Evolutionary conservation across 92 coral and sea anemone species (phyloP), one percentile per base, ranked within the genome.

Genomic region (Hydrozoanthus gracilis): DNA sequence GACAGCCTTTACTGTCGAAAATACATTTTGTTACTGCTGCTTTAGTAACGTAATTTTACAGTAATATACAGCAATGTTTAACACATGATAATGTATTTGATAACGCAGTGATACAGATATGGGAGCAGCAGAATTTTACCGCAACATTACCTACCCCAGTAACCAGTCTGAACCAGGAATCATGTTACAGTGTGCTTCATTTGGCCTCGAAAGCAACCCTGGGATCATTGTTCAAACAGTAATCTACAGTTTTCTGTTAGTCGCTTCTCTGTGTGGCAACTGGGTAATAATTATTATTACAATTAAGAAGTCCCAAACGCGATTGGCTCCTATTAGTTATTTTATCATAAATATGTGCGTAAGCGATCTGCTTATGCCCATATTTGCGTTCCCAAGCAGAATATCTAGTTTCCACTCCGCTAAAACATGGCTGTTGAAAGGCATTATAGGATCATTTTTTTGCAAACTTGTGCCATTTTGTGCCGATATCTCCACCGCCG

Each of bases 401-500:
- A 13, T 73, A 45, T n/a, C 52, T 11, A 17, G 49, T 6, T 4
- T 73, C 16, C 49, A 73, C 49, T 73, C 78, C 8, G 78, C 35
- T 12, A 73, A 73, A 48, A 48, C 78, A 3, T 73, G 78, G 78
- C 5, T 73, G 5, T 46, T 73, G 4, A 17, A 20, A 17, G 78
- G 78, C 39, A 13, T 8, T 47, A 3, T 73, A 2, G 78, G 78
- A n/a, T 14, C 58, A 47, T 8, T 73, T 11, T 56, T 73, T 16
- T 73, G 78, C n/a, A 73, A 73, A 20, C 78, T 73, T 73, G 78
- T 73, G 39, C 78, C 78, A 1, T 73, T 73, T 14, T 73, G 55
- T 17, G 78, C 78, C 12, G 78, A 73, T 73, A 73, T 73, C 58
- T 73, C 78, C 1, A 73, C 78, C 58, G 78, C 78, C 15, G 78